Evolutionary conservation across 1,140 invertebrate genomes (phyloP), one percentile per base, ranked within the genome.

Genomic region (Diachasmimorpha longicaudata): DNA sequence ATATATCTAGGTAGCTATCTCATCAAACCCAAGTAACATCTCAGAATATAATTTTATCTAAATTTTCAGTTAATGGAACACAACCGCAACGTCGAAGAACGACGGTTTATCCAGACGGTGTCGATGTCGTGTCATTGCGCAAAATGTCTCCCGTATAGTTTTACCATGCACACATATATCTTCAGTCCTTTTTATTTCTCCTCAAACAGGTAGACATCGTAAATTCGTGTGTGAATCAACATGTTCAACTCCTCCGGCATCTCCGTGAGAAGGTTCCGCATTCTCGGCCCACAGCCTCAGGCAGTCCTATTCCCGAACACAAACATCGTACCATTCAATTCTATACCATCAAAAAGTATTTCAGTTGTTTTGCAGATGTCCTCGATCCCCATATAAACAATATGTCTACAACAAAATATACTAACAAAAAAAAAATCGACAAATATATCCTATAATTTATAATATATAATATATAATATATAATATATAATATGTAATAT

Each of bases 221-320:
- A 83, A 85, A 84, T 83, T 85, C 78, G 81, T 83, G 80, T 79
- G 80, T 79, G 81, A 86, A 82, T 83, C 84, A 84, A 84, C 84
- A 85, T 70, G 74, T 74, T 74, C 37, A 63, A 48, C 67, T 75
- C 68, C 74, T 23, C 74, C 58, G 58, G 66, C 36, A 68, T 68
- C 69, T 55, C 36, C 77, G 75, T 79, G 80, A 81, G 74, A 79
- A 83, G 79, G 81, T 88, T 88, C 86, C 86, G 86, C 86, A 87
- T 88, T 88, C 86, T 85, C 82, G 85, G 85, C 85, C 87, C 85
- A 87, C 79, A 86, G 85, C 85, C 83, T 72, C 72, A 79, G 84
- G 84, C 69, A 55, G 48, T 76, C 37, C 13, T 58, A 31, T 23
- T 16, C 55, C 36, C 66, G 13, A 36, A 25, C 36, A 39, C 14